phyloP scores from a whole-genome alignment of 2,888 invertebrate genomes.

The Philereme vetulata region DNA sequence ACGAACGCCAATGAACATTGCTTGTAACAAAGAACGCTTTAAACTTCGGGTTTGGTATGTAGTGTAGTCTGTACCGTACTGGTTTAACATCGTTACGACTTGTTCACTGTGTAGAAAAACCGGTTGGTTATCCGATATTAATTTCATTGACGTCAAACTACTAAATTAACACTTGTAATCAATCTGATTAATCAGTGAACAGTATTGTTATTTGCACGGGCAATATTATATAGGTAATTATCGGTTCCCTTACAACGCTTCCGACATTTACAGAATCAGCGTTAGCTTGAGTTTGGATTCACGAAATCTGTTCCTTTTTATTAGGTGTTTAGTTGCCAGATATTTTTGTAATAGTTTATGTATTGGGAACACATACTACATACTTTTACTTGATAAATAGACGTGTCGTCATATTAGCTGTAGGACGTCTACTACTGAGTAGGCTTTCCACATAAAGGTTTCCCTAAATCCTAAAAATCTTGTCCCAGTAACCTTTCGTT shows the following conservation, averaged over 20 bases:
- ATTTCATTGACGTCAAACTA: conserved; percentile 33
- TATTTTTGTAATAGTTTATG: neutral
- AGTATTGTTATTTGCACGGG: conserved; percentile 18
- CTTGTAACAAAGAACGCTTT: conserved; percentile 8
- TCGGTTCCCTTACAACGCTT: conserved; percentile 14
- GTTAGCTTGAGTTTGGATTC: conserved; percentile 7
- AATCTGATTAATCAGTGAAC: conserved; percentile 30
- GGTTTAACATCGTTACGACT: neutral
- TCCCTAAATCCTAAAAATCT: too few species aligned
- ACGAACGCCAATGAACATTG: conserved; percentile 9
- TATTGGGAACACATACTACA: neutral
- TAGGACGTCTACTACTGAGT: too few species aligned
- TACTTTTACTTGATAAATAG: neutral
- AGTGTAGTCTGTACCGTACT: too few species aligned
- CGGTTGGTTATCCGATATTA: conserved; percentile 8
- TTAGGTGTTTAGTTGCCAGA: neutral
- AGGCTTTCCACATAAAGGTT: too few species aligned
- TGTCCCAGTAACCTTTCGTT: too few species aligned
- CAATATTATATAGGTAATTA: conserved; percentile 8
- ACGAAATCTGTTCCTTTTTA: conserved; percentile 1
- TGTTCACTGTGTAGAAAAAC: conserved; percentile 10
- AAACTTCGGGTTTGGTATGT: too few species aligned
- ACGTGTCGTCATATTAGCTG: too few species aligned
- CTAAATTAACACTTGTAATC: conserved; percentile 26
- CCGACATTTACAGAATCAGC: conserved; percentile 5